Evolutionary conservation across 2,888 invertebrate species (phyloP).

Genomic region (Ethmia dodecea): DNA sequence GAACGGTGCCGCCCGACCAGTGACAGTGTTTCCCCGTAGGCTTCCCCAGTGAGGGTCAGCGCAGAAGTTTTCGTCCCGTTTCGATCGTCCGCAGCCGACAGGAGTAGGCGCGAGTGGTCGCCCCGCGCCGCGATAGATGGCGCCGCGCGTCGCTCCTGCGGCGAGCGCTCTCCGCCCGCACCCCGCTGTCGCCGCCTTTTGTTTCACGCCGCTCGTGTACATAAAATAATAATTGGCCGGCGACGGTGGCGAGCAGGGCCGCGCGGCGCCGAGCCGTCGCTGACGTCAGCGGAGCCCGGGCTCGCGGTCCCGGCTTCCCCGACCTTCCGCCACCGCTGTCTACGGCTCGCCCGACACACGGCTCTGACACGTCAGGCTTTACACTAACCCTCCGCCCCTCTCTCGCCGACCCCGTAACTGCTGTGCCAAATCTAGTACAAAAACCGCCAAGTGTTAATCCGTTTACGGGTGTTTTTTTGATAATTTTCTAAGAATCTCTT

Average conservation of each 20-base stretch:
- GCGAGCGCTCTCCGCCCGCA: conserved; percentile 68
- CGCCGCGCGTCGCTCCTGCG: conserved; percentile 74
- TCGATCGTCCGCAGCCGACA: conserved; percentile 73
- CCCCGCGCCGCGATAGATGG: conserved; percentile 71
- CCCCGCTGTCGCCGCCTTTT: conserved; percentile 64
- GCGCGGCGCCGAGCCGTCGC: conserved; percentile 69
- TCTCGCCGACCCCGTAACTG: conserved; percentile 30
- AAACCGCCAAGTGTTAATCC: conserved; percentile 16
- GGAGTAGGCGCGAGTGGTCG: conserved; percentile 66
- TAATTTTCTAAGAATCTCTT: too few relatives aligned
- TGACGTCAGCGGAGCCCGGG: conserved; percentile 73
- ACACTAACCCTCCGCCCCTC: conserved; percentile 56
- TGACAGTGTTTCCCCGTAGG: conserved; percentile 54
- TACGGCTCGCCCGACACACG: conserved; percentile 51
- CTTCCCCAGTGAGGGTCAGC: conserved; percentile 48
- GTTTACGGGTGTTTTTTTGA: conserved; percentile 7
- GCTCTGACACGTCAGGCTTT: conserved; percentile 58
- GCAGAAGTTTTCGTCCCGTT: conserved; percentile 60
- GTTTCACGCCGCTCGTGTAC: conserved; percentile 67
- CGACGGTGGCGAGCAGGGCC: conserved; percentile 61
- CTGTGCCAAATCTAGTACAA: conserved; percentile 49
- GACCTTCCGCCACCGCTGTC: conserved; percentile 70
- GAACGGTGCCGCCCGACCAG: conserved; percentile 36
- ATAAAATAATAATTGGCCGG: conserved; percentile 71
- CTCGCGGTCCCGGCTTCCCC: conserved; percentile 47